Conservation (phyloP, 2,888 invertebrate species). For the Sclerodermus sp. region DNA sequence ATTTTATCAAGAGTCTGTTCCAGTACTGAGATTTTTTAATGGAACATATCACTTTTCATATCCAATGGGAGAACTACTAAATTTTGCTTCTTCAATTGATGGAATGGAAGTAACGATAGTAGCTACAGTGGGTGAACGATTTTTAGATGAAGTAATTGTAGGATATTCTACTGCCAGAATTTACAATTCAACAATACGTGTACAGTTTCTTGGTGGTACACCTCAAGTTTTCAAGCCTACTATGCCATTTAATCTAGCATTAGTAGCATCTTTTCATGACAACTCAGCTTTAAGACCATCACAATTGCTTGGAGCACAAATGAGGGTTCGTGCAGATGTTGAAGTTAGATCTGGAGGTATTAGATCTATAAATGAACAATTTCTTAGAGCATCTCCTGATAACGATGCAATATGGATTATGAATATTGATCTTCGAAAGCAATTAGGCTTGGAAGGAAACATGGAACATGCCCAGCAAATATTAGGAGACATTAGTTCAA, state of each 20-base stretch:
- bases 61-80: constrained; percentile 77
- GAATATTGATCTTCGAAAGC: constrained; percentile 73
- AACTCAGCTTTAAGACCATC: constrained; percentile 75
- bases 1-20: constrained; percentile 63
- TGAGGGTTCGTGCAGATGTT: constrained; percentile 70
- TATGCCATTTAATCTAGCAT: constrained; percentile 81
- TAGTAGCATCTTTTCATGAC: constrained; percentile 89
- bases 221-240: constrained; percentile 95
- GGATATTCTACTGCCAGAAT: constrained; percentile 87
- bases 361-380: constrained; percentile 65
- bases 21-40: constrained; percentile 79
- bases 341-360: constrained; percentile 68
- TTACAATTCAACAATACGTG: constrained; percentile 81
- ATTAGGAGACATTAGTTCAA: constrained; percentile 68
- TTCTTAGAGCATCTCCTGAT: constrained; percentile 67
- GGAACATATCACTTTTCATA: constrained; percentile 86
- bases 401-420: constrained; percentile 81
- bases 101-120: constrained; percentile 82
- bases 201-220: constrained; percentile 84
- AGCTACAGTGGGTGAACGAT: constrained; percentile 85
- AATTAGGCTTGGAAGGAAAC: constrained; percentile 66
- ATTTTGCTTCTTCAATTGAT: constrained; percentile 66
- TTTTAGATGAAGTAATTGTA: constrained; percentile 80
- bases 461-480: constrained; percentile 64
- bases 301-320: constrained; percentile 66